Conservation (phyloP, 2,797 vertebrate species). For the Setipinna tenuifilis region DNA sequence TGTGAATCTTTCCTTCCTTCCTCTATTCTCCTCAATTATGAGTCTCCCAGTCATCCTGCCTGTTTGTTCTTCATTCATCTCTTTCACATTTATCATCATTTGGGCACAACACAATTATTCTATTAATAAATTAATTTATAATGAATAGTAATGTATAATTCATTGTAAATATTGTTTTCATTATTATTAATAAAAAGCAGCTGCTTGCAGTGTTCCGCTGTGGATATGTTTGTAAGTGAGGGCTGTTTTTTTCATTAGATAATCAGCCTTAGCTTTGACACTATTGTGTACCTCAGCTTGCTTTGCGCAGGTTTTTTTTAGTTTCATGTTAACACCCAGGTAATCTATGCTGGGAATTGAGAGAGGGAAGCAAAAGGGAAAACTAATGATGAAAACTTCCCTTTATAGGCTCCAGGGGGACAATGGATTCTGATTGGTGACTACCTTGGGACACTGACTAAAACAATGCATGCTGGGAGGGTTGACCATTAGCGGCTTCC, state of each 20-base stretch:
- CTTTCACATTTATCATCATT: neutral
- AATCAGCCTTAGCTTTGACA: neutral
- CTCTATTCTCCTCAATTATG: conserved; percentile 28
- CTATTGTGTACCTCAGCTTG: neutral
- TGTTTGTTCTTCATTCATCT: conserved; percentile 1
- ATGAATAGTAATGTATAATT: no score
- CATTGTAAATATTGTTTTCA: no score
- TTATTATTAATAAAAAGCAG: neutral
- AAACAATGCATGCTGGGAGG: conserved; percentile 46
- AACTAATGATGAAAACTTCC: conserved; percentile 7
- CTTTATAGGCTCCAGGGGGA: conserved; percentile 19
- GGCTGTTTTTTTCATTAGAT: neutral
- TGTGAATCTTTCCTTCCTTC: conserved; percentile 33
- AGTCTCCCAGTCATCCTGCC: neutral
- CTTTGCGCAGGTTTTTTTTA: neutral
- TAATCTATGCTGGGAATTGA: conserved; percentile 16
- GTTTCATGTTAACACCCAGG: conserved; percentile 22
- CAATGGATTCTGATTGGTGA: conserved; percentile 38
- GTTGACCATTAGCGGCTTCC: conserved; percentile 30
- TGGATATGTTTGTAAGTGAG: neutral
- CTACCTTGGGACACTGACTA: conserved; percentile 25
- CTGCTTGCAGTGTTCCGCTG: neutral
- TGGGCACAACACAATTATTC: neutral
- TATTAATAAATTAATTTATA: neutral
- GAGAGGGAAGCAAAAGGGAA: neutral